Base-by-base conservation (phyloP, 2,113 vertebrate genomes). In the Istiophorus platypterus region DNA sequence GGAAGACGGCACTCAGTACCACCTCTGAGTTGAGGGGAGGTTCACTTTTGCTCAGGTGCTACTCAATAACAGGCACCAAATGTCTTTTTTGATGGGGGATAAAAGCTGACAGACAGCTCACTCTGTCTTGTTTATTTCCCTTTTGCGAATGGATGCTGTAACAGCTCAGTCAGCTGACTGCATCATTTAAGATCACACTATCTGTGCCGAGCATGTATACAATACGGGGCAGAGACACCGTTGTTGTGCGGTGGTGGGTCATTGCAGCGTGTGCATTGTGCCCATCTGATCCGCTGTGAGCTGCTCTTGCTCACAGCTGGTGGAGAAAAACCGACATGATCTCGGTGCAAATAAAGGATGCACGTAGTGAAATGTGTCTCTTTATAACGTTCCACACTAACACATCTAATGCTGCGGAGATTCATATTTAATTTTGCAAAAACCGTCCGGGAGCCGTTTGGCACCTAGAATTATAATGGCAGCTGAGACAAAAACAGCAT, bases 21-120 rank as follows among this genome's bases (percentile, higher is more conserved):
- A 85, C 83, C 85, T 85, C 87, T 85, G 85, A 86, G 84, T 84
- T n/a, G 7, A 83, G 75, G 66, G 66, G 86, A 89, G 79, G 54
- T 84, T 86, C 72, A 67, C 78, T 85, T 81, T 76, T 81, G 84
- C 86, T 88, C 87, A 76, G 85, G 79, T 88, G 81, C 62, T 80
- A 66, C 72, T 89, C 85, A 81, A 84, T 86, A 88, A 89, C 85
- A 79, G 87, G 81, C 78, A 78, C 67, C 72, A 84, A 86, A 87
- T 87, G 85, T 89, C 80, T 80, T 82, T 79, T 86, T 76, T 89
- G 85, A 87, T 80, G 79, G 69, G 81, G 73, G 82, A 62, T 80
- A 81, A 87, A 34, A 77, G 62, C 74, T 89, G 89, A 88, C 65
- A 74, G 90, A 88, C 88, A 85, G 77, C 89, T 88, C 80, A 66